Conservation (phyloP, 1,140 invertebrate species). For the Tetranychus cinnabarinus region DNA sequence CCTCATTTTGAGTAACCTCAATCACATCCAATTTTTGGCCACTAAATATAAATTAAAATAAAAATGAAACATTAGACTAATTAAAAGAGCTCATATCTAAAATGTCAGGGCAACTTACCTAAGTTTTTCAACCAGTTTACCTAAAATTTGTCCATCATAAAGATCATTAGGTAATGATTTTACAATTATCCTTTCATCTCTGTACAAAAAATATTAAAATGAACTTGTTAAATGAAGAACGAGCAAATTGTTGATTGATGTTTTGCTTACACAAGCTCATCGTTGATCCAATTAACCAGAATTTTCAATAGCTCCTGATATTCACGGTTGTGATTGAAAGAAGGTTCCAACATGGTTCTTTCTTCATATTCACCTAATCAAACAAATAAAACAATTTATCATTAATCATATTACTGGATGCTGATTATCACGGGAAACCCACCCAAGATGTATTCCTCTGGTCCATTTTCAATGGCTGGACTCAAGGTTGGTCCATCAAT, state of each 20-base stretch:
- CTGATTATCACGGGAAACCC: slow-evolving; percentile 17
- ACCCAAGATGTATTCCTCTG: slow-evolving; percentile 75
- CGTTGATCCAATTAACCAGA: slow-evolving; percentile 94
- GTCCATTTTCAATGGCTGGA: slow-evolving; percentile 52
- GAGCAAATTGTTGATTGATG: neutral
- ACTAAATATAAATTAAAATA: slow-evolving; percentile 22
- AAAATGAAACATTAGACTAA: neutral
- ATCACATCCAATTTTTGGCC: slow-evolving; percentile 63
- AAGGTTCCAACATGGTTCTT: slow-evolving; percentile 75
- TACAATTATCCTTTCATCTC: slow-evolving; percentile 85
- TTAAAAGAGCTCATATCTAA: neutral
- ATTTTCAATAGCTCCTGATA: slow-evolving; percentile 61
- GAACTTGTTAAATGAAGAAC: neutral
- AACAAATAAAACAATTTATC: neutral
- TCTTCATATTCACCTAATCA: slow-evolving; percentile 75
- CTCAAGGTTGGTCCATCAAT: slow-evolving; percentile 77
- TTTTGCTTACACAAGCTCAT: slow-evolving; percentile 32
- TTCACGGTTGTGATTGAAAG: slow-evolving; percentile 60
- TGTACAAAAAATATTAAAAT: slow-evolving; percentile 26
- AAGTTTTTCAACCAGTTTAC: slow-evolving; percentile 47
- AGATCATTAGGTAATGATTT: slow-evolving; percentile 90
- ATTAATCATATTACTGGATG: neutral
- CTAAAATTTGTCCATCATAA: slow-evolving; percentile 92
- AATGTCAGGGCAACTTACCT: slow-evolving; percentile 25
- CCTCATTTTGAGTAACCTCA: slow-evolving; percentile 94